These are phyloP conservation scores for Drosophila burlai DNA, from an alignment of 1,140 invertebrate genomes.

Conservation along the genomic window DNA sequence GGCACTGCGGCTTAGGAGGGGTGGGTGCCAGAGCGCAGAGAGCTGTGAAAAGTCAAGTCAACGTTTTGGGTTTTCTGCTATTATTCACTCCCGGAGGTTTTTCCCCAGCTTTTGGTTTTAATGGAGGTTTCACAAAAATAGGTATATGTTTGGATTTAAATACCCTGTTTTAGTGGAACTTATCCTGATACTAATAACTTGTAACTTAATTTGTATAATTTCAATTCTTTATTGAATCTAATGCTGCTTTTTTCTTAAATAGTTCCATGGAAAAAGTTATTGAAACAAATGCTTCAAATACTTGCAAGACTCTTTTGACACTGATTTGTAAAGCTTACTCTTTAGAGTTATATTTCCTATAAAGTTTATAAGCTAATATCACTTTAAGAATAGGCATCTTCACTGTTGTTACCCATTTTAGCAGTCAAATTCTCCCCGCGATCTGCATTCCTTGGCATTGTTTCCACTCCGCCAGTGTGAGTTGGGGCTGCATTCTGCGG, in stretches of 20 bases:
- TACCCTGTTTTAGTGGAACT: constrained; percentile 5
- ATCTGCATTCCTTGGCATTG: constrained; percentile 22
- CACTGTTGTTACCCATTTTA: background rate
- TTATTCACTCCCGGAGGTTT: constrained; percentile 5
- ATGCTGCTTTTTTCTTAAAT: background rate
- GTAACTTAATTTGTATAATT: background rate
- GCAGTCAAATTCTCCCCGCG: background rate
- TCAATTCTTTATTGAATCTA: no score
- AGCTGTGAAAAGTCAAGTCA: constrained; percentile 77
- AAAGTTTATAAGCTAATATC: no score
- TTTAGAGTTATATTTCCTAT: background rate
- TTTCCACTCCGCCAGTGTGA: constrained; percentile 9
- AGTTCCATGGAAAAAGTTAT: background rate
- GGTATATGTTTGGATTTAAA: background rate
- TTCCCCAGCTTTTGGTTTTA: constrained; percentile 27
- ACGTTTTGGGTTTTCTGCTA: constrained; percentile 65
- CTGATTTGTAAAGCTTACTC: background rate
- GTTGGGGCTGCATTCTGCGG: constrained; percentile 37
- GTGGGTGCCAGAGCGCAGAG: constrained; percentile 66
- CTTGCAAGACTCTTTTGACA: background rate
- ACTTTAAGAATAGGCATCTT: background rate
- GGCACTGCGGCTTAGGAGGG: background rate
- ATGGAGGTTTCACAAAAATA: constrained; percentile 53
- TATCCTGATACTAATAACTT: background rate
- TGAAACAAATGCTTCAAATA: no score